Base-by-base conservation (phyloP, 2,888 invertebrate species). In the Xylophagus ater region DNA sequence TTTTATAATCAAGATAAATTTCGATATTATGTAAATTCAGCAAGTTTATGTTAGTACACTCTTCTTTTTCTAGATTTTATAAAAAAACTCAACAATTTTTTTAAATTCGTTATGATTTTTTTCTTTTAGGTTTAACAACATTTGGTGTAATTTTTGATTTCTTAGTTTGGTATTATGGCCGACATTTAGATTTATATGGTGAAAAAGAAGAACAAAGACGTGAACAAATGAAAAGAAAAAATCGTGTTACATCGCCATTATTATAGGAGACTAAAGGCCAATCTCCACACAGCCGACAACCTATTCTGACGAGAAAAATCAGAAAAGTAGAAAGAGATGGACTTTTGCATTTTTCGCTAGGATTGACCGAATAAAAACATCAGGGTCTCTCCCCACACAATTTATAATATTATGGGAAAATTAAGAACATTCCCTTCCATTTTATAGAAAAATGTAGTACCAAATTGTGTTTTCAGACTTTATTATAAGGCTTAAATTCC, bases 1-100 rank as follows among this genome's bases (percentile, higher is more conserved):
- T 57, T 78, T 15, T 78, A 81, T 51, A 72, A 80, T 55, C 72
- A 71, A 47, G 62, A 67, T 13, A 63, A 65, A 23, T 74, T 79
- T 52, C 66, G 77, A 18, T 66, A 67, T 49, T 65, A 68, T 37
- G 59, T 76, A 3, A 78, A 78, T 53, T 53, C 67, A 2, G 58
- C 71, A 10, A 69, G 75, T 5, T 67, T 69, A 35, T 56, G 76
- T 75, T 53, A 65, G 55, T 58, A 12, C n/a, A n/a, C 4, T 21
- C 4, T 6, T 12, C 9, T 15, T n/a, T 39, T 40, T 21, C n/a
- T 5, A 9, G 37, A 15, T 32, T 32, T 9, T 32, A 7, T 19
- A 12, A n/a, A 8, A 14, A 12, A 9, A 9, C 3, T 17, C 4
- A 32, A 17, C 13, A 19, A n/a, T n/a, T n/a, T n/a, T n/a, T n/a